Evolutionary conservation across 2,888 invertebrate genomes (phyloP).

Genomic region (Adineta ricciae): DNA sequence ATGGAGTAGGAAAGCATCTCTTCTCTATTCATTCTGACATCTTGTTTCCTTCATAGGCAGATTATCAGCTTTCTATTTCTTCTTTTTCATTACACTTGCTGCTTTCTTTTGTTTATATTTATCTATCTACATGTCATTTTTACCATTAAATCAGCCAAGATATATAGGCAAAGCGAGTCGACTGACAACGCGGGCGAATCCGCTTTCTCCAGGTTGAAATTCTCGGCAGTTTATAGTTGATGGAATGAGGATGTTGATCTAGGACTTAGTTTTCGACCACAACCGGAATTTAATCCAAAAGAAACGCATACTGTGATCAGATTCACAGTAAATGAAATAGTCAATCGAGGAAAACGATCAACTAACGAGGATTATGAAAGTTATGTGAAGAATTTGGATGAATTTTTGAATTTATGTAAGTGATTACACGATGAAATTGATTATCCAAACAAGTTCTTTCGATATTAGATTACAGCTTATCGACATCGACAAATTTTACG

Average conservation of each 20-base stretch:
- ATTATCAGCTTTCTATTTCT: not conserved
- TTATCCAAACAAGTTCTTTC: not conserved
- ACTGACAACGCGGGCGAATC: not conserved
- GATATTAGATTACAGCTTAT: not conserved
- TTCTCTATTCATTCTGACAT: not conserved
- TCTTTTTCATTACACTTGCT: not conserved
- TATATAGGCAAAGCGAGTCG: not conserved
- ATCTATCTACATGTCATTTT: not conserved
- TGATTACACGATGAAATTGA: not conserved
- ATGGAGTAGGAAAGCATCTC: not conserved
- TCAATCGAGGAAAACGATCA: not conserved
- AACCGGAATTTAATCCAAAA: not conserved
- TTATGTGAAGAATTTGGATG: not conserved
- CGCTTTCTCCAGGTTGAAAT: not conserved
- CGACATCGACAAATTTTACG: not conserved
- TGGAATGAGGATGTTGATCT: not conserved
- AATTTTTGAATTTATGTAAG: not conserved
- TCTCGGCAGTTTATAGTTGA: not conserved
- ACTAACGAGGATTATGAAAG: not conserved
- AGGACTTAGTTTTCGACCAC: not conserved
- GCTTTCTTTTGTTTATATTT: not conserved
- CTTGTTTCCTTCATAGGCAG: not conserved
- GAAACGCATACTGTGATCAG: not conserved
- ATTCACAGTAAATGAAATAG: not conserved
- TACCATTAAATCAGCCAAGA: not conserved